Conservation (phyloP, 2,113 vertebrate genomes). For the Megaceryle torquata region DNA sequence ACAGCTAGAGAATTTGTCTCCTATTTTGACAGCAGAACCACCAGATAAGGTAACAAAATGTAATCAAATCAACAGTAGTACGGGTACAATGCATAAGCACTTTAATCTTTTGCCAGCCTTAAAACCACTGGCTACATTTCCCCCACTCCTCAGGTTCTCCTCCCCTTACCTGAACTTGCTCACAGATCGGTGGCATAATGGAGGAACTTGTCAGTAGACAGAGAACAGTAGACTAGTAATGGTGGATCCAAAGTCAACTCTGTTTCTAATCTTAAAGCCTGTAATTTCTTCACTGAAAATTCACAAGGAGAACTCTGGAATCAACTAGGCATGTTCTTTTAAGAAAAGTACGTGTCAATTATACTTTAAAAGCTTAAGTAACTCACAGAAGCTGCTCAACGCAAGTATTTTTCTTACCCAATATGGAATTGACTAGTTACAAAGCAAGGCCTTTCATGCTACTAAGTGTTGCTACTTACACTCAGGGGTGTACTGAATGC, state of each 20-base stretch:
- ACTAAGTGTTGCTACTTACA: neutral
- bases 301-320: neutral
- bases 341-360: neutral
- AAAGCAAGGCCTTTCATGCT: neutral
- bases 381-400: neutral
- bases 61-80: neutral
- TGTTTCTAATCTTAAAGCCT: neutral
- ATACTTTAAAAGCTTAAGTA: neutral
- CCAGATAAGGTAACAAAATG: neutral
- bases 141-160: neutral
- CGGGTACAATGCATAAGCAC: neutral
- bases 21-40: neutral
- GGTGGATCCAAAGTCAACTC: neutral
- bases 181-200: neutral
- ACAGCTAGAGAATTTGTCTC: neutral
- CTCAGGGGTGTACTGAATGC: neutral
- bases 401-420: neutral
- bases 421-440: neutral
- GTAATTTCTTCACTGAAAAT: neutral
- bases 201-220: neutral
- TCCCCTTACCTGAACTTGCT: conserved; percentile 17
- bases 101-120: neutral
- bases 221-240: neutral
- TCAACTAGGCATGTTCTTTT: neutral
- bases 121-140: neutral